Base-by-base conservation (phyloP, 2,797 vertebrate genomes). In the Furcifer pardalis region DNA sequence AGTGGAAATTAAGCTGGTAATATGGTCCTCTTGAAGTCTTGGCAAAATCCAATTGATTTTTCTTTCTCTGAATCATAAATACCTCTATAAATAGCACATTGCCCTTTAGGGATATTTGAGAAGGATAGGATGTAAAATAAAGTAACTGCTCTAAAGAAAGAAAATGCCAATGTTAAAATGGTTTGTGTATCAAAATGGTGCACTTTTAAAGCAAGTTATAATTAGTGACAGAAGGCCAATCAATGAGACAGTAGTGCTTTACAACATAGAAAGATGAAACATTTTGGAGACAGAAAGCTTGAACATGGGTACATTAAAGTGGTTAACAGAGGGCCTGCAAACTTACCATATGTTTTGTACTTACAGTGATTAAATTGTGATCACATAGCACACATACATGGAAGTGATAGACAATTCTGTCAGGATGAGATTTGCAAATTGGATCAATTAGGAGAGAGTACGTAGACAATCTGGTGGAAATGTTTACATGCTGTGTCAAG, bases 401-500 rank as follows among this genome's bases (percentile, higher is more conserved):
- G 88, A 92, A 93, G 83, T 87, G 82, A 93, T 91, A 84, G 78
- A 88, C 84, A 87, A 30, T 92, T 93, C 84, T 92, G 87, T 87
- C 77, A 83, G 88, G 81, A 90, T 90, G 81, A 92, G 90, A 91
- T 87, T 91, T 92, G 89, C 86, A 93, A 91, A 93, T 94, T 93
- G 91, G 90, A 94, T 93, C 93, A 94, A 91, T 94, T 95, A 94
- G 90, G 89, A 82, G 82, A 90, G 87, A 90, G 85, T 0, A 42
- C 72, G 93, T 86, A 91, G 89, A 84, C 88, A 94, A 92, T 95
- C 93, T 94, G 91, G 84, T 92, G 68, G 84, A 90, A 84, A 92
- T 83, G 77, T 94, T 94, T 90, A 85, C 90, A 90, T 77, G 87
- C 86, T 92, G 88, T 83, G 83, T 91, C 86, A 88, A 93, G 87